Base-by-base conservation (phyloP, 2,797 vertebrate species). In the Lateolabrax maculatus region DNA sequence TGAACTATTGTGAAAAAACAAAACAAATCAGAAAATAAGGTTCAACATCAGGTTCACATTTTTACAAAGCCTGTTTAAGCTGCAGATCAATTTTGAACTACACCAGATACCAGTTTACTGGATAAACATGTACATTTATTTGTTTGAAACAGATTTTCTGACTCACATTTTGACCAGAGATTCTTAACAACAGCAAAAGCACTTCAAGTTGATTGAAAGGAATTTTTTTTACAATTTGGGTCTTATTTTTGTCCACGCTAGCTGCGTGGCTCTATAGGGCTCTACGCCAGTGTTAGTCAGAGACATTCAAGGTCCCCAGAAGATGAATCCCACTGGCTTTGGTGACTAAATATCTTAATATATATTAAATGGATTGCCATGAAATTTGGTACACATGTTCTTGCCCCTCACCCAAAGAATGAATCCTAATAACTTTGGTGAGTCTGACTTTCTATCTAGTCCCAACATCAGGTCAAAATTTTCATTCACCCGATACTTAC, bases 1-100 rank as follows among this genome's bases (percentile, higher is more conserved):
- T 71, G 86, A 81, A 77, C 85, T 89, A 64, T 37, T 16, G 25
- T 57, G 36, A 48, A 77, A 74, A 56, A 52, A n/a, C n/a, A 1
- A 31, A 13, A 0, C 68, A 29, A 64, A 49, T 52, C 3, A 55
- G 6, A 1, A 63, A 68, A 52, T 31, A 2, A 68, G 18, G 3
- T 43, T 68, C 10, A 43, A 75, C 2, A 29, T n/a, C n/a, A n/a
- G n/a, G 16, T 41, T 57, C 15, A 51, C n/a, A 51, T 27, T 53
- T 63, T 43, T 23, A 31, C 7, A 27, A 29, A 55, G 11, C 27
- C 15, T 41, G 4, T 48, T 44, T 3, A 57, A 63, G 44, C 9
- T 31, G 9, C 9, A 27, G 8, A 23, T 52, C 5, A 27, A 27
- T 27, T 18, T 8, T 25, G 2, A 36, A 31, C 6, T 23, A 29